Conservation (phyloP, 2,113 vertebrate genomes). For the Ursus arctos region DNA sequence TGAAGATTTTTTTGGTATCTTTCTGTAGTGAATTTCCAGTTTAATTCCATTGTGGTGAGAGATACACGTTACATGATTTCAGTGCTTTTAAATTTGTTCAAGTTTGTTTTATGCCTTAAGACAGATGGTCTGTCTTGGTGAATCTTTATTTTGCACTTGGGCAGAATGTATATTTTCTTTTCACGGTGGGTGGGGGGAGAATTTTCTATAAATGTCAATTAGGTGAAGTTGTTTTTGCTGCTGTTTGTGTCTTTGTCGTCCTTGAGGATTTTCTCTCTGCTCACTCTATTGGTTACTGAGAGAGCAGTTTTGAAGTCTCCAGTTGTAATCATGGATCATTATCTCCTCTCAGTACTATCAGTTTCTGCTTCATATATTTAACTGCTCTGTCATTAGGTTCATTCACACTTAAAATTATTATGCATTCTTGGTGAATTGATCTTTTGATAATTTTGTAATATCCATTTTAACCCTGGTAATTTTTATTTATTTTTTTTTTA, state of each 20-base stretch:
- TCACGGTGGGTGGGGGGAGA: background rate
- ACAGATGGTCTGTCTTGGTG: background rate
- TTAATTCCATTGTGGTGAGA: background rate
- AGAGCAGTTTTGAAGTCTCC: background rate
- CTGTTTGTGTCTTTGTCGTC: background rate
- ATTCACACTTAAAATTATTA: background rate
- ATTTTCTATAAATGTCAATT: background rate
- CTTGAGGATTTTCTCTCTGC: background rate
- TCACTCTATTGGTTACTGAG: background rate
- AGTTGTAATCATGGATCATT: background rate
- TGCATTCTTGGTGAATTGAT: background rate
- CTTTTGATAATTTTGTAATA: background rate
- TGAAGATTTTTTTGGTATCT: background rate
- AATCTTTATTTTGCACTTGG: background rate
- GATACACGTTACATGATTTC: background rate
- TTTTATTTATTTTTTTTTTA: background rate
- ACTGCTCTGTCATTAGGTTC: background rate
- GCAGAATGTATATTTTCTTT: background rate
- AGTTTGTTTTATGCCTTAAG: background rate
- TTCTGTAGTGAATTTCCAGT: background rate
- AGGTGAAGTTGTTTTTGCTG: background rate
- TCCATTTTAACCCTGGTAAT: background rate
- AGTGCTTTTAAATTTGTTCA: background rate
- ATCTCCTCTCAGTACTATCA: background rate
- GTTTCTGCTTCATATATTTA: constrained; percentile 15